phyloP scores from a whole-genome alignment of 2,888 invertebrate genomes.

The Proisotoma minuta region DNA sequence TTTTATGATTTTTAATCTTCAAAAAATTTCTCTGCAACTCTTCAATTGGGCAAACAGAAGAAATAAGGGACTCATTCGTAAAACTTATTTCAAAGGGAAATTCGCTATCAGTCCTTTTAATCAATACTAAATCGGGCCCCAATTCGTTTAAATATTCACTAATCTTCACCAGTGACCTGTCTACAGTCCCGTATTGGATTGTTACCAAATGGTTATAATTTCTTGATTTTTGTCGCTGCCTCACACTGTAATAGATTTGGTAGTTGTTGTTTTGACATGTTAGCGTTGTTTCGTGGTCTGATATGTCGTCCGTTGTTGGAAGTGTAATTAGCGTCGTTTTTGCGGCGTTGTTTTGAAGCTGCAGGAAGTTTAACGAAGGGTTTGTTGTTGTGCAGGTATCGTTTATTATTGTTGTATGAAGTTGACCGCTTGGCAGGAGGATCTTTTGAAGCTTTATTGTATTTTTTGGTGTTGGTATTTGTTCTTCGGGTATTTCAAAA shows the following conservation, averaged over 20 bases:
- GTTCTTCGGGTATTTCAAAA: background rate
- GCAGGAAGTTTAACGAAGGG: background rate
- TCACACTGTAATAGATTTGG: constrained; percentile 15
- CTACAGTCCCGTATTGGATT: constrained; percentile 24
- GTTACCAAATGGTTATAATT: constrained; percentile 33
- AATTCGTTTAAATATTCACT: constrained; percentile 5
- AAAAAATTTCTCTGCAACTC: too few relatives aligned
- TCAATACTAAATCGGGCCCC: constrained; percentile 7
- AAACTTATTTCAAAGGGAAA: background rate
- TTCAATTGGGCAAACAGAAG: too few relatives aligned
- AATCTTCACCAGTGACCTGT: background rate
- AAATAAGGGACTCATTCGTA: background rate
- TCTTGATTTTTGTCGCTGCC: constrained; percentile 29
- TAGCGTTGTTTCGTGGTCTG: constrained; percentile 27
- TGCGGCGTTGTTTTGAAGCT: background rate
- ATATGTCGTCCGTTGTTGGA: constrained; percentile 28
- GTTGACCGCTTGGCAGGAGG: background rate
- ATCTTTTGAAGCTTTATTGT: background rate
- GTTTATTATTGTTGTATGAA: background rate
- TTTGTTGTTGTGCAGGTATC: background rate
- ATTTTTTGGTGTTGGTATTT: background rate
- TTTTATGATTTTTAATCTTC: background rate
- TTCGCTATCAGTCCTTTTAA: background rate
- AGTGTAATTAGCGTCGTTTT: background rate
- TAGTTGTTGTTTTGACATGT: constrained; percentile 17